Conservation (phyloP, 2,113 vertebrate species). For the Pterocles burchelli region DNA sequence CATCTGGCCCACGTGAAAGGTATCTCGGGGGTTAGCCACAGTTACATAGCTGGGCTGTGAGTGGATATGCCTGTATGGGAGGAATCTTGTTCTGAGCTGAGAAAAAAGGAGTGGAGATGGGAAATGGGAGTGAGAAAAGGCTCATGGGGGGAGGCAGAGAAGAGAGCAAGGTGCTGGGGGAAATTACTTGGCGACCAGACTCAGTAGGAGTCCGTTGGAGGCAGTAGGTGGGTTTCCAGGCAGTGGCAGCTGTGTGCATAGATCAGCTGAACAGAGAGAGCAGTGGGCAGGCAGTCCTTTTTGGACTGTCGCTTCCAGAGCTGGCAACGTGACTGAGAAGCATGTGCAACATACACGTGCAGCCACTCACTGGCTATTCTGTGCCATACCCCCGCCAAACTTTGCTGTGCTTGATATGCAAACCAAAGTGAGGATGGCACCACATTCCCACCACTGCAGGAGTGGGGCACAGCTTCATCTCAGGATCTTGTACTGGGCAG, state of each 20-base stretch:
- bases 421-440: background rate
- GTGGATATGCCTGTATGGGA: background rate
- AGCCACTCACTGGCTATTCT: background rate
- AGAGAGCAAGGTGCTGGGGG: background rate
- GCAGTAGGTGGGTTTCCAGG: background rate
- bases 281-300: background rate
- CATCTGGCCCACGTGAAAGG: background rate
- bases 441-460: accelerated
- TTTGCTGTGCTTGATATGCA: accelerated
- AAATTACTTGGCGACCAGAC: accelerated
- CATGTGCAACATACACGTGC: accelerated
- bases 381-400: accelerated
- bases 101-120: background rate
- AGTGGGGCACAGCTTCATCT: background rate
- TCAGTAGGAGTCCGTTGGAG: background rate
- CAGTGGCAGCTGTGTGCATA: background rate
- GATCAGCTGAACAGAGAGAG: background rate
- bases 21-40: background rate
- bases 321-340: background rate
- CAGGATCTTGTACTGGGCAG: background rate
- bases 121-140: background rate
- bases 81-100: background rate
- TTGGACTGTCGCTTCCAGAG: background rate
- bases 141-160: background rate
- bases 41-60: background rate